Evolutionary conservation across 2,113 vertebrate genomes (phyloP), one percentile per base, ranked within the genome.

Genomic region (Erinaceus europaeus): DNA sequence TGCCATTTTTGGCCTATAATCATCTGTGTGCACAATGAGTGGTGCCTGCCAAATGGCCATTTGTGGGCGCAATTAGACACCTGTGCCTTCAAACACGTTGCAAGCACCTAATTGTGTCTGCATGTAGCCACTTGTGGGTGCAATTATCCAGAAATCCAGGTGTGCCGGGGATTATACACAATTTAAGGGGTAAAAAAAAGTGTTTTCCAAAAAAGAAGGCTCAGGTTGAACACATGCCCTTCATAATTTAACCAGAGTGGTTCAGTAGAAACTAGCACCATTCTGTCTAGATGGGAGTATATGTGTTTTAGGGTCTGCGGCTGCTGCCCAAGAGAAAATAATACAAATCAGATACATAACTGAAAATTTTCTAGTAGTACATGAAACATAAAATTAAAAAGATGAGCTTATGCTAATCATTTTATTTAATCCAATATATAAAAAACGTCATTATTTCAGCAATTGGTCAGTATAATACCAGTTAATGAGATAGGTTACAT

Each of bases 121-220:
- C 93, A 65, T 93, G 95, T 91, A 95, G 94, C 88, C 89, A 95
- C 93, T 94, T 94, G 92, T 91, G 93, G 89, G 93, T 94, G 90
- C 92, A 95, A 94, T 96, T 95, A 96, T 81, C 87, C 72, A 92
- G 92, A 93, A 94, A 94, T 88, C 92, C 95, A 96, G 95, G 94
- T 94, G 92, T 94, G 88, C 71, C 61, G n/a, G 81, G 91, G 79
- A 91, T 94, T 91, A 94, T 44, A 55, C 53, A 65, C 81, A 72
- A 92, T 93, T 94, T 94, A 52, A 79, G 83, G 88, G 78, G 75
- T 27, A 81, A 86, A 68, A 77, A 80, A 38, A 50, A 57, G 64
- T 62, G 62, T 76, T 92, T 87, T 81, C 74, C 81, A 46, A 88
- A 90, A 91, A 53, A 57, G 53, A 83, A 78, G 79, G 76, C 27